Conservation (phyloP, 2,113 vertebrate species). For the Leucopsar rothschildi region DNA sequence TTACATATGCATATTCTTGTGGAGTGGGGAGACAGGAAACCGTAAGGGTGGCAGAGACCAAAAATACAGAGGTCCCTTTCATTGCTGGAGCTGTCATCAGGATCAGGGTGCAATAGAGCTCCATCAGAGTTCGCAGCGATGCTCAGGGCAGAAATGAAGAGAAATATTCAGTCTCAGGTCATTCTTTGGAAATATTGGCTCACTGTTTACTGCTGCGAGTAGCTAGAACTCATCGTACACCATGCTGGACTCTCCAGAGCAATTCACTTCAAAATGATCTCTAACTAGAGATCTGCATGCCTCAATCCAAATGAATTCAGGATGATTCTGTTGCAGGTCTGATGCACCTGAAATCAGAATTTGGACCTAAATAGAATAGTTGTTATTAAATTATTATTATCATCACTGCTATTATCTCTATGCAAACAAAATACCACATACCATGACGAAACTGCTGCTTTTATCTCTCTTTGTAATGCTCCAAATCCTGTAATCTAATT, state of each 20-base stretch:
- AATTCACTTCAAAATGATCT: not conserved
- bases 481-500: slow-evolving; percentile 70
- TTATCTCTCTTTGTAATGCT: slow-evolving; percentile 47
- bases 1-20: not conserved
- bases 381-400: not conserved
- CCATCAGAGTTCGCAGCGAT: not conserved
- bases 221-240: not conserved
- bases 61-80: not conserved
- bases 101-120: not conserved
- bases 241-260: not conserved
- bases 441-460: slow-evolving; percentile 16
- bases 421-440: slow-evolving; percentile 50
- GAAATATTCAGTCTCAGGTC: not conserved
- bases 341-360: not conserved
- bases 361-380: not conserved
- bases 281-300: not conserved
- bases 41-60: not conserved
- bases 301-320: not conserved
- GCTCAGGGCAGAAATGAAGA: not conserved
- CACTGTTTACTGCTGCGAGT: not conserved
- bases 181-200: not conserved
- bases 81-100: not conserved
- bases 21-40: not conserved
- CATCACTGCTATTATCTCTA: not conserved
- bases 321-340: not conserved